phyloP scores from a whole-genome alignment of 2,113 vertebrate genomes.

The Martes martes region DNA sequence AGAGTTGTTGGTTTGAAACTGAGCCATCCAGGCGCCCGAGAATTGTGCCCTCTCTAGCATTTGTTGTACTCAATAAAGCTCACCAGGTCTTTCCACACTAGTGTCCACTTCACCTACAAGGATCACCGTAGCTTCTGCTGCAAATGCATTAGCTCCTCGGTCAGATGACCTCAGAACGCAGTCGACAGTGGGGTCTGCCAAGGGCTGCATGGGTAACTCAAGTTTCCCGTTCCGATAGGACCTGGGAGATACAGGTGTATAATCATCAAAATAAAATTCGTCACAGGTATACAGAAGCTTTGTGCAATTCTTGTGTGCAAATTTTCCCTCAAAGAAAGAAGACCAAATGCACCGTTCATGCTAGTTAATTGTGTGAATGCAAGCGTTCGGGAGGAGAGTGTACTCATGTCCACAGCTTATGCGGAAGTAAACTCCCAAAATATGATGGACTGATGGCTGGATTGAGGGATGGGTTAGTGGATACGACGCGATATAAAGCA shows the following conservation, averaged over 20 bases:
- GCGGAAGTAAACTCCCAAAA: background rate
- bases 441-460: background rate
- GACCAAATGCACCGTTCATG: background rate
- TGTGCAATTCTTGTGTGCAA: background rate
- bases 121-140: background rate
- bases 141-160: background rate
- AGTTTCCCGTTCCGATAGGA: background rate
- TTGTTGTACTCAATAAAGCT: slow-evolving; percentile 1
- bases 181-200: background rate
- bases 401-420: background rate
- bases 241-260: background rate
- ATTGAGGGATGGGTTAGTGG: background rate
- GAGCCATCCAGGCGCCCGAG: background rate
- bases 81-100: background rate
- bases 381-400: background rate
- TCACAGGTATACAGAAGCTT: background rate
- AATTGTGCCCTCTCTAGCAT: background rate
- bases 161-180: background rate
- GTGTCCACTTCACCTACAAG: background rate
- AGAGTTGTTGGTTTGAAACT: background rate
- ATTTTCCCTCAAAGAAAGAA: background rate
- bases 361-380: background rate
- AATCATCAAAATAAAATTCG: background rate
- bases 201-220: background rate
- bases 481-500: background rate